Base-by-base conservation (phyloP, 2,797 vertebrate genomes). In the Danio aesculapii region DNA sequence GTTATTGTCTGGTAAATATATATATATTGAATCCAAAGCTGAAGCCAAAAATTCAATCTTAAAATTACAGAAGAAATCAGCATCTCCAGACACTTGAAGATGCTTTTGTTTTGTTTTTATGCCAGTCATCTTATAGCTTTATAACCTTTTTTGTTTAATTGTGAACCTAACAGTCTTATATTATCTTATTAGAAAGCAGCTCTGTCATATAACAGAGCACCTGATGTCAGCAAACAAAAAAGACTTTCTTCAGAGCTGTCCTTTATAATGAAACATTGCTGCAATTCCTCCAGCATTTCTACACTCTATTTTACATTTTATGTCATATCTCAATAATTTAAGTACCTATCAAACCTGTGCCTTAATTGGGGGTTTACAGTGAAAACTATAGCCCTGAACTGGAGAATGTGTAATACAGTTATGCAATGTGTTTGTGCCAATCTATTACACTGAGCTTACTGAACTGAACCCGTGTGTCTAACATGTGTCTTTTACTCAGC, bases 301-400 rank as follows among this genome's bases (percentile, higher is more conserved):
- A 30, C 44, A 6, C 21, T 75, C n/a, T 44, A 52, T 77, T 76
- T 63, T 63, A 82, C 43, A 76, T 72, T 79, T 74, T 79, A 50
- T 43, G 39, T 83, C 57, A 63, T 79, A 72, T 82, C 66, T 63
- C 19, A 46, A 2, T 81, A 76, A 85, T 75, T 67, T 81, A 76
- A 82, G 21, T 77, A 50, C 21, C 52, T 77, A 44, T 77, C 49
- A 69, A 76, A 80, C 39, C 21, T 61, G 77, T 77, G 73, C 14
- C 73, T 82, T 69, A 43, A 64, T 74, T 17, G 61, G 8, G 6
- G 44, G 14, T 76, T n/a, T 57, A 9, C 52, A 73, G 52, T 44
- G 73, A 46, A 53, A n/a, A 52, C 50, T 77, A 13, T 10, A 70
- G 19, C 11, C 41, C 46, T 41, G 21, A 66, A 59, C 52, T 68